phyloP scores from a whole-genome alignment of 2,797 vertebrate species.

The Eremophila alpestris region DNA sequence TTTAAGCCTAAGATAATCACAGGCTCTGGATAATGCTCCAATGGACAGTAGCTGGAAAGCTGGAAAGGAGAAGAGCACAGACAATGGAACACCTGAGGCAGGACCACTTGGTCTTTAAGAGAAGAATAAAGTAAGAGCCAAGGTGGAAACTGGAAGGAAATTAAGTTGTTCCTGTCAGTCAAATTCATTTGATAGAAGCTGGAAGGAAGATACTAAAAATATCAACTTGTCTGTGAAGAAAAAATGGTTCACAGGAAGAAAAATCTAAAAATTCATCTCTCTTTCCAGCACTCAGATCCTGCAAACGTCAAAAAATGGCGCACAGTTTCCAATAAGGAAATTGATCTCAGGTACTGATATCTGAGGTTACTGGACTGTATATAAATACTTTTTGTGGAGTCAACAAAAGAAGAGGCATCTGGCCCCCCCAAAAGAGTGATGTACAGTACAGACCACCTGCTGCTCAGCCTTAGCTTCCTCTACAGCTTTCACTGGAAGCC shows the following conservation, averaged over 20 bases:
- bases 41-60: background rate
- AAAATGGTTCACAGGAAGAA: background rate
- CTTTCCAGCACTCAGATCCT: background rate
- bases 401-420: background rate
- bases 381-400: background rate
- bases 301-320: background rate
- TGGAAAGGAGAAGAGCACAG: background rate
- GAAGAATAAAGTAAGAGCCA: background rate
- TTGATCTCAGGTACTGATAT: background rate
- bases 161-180: background rate
- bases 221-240: background rate
- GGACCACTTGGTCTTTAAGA: background rate
- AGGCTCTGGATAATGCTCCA: background rate
- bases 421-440: background rate
- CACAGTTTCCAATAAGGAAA: background rate
- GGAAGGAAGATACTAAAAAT: background rate
- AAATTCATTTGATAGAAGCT: background rate
- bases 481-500: background rate
- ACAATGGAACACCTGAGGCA: background rate
- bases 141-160: background rate
- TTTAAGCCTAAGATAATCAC: background rate
- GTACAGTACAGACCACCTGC: background rate
- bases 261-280: background rate
- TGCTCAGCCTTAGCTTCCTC: background rate
- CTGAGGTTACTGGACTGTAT: background rate